A percentile compares a stretch with the other conserved stretches of the same genome.
Evolutionary conservation across 2,888 invertebrate genomes (phyloP).

Genomic region (Camptogramma bilineatum): DNA sequence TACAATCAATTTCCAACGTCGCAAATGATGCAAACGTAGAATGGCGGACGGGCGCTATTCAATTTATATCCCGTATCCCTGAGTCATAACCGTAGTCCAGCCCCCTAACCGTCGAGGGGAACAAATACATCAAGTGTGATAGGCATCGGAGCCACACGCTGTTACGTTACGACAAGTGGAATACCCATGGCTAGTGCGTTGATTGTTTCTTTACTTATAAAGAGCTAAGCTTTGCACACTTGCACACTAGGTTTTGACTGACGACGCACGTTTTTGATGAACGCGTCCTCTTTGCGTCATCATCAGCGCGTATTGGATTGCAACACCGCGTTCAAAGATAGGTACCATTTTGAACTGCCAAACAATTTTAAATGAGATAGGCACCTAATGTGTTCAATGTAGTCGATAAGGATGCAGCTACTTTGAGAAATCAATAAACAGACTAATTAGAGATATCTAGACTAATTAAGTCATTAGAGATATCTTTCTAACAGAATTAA

Average conservation of each 20-base stretch:
- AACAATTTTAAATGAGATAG: background rate
- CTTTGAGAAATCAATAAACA: background rate
- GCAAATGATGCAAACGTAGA: conserved; percentile 1
- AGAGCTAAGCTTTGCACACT: no score
- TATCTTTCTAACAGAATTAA: no score
- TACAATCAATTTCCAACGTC: background rate
- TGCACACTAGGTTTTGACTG: no score
- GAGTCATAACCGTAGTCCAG: conserved; percentile 24
- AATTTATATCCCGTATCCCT: conserved; percentile 15
- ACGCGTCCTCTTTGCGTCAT: no score
- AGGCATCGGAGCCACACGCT: conserved; percentile 8
- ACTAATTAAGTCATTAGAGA: background rate
- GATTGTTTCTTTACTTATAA: background rate
- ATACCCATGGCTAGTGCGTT: background rate
- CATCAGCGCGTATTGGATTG: no score
- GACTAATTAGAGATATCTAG: background rate
- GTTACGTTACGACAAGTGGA: background rate
- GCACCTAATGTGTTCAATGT: background rate
- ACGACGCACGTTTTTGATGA: no score
- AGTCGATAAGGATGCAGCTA: background rate
- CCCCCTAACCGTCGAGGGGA: conserved; percentile 21
- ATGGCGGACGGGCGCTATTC: conserved; percentile 3
- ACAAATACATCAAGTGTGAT: conserved; percentile 25
- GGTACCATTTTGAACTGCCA: background rate
- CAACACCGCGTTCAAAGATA: background rate